A percentile compares a stretch with the other conserved stretches of the same genome.
Conservation (phyloP, 2,888 invertebrate genomes). For the Limnephilus lunatus region DNA sequence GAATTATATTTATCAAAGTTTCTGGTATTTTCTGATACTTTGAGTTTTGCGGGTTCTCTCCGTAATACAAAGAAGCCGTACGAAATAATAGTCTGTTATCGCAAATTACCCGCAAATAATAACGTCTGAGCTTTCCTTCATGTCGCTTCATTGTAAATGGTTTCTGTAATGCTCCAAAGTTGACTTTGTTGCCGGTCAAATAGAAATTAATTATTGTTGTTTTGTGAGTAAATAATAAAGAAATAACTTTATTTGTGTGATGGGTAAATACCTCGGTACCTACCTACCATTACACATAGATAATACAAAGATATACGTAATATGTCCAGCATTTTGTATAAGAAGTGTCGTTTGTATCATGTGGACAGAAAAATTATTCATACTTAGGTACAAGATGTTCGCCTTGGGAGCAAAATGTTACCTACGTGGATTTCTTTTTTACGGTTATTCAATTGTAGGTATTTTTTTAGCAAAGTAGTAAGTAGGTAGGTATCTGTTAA, state of each 20-base stretch:
- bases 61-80: conserved; percentile 42
- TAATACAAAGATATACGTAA: not conserved
- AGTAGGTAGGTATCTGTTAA: too few relatives aligned
- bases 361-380: not conserved
- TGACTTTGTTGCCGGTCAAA: not conserved
- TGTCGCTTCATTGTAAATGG: not conserved
- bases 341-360: not conserved
- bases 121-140: not conserved
- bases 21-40: conserved; percentile 49
- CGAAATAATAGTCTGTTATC: conserved; percentile 12
- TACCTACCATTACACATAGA: too few relatives aligned
- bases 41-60: conserved; percentile 43
- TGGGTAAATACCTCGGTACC: not conserved
- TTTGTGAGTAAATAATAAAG: not conserved
- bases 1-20: conserved; percentile 49
- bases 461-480: too few relatives aligned
- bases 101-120: conserved; percentile 13
- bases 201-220: not conserved
- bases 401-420: too few relatives aligned
- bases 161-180: not conserved
- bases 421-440: too few relatives aligned
- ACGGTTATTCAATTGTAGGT: too few relatives aligned
- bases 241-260: not conserved
- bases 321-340: not conserved
- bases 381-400: not conserved